Conservation (phyloP, 2,113 vertebrate species). For the human (Homo sapiens) region GRCh38 chr7:43498501-43499000, state of each 20-base stretch:
- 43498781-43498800: not conserved
- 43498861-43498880: not conserved
- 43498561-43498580: not conserved
- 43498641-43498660: no score
- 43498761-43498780: not conserved
- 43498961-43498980: not conserved
- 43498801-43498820: not conserved
- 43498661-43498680: not conserved
- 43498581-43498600: no score
- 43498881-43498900: not conserved
- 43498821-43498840: not conserved
- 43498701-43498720: not conserved
- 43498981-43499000: no score
- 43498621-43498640: not conserved
- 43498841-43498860: not conserved
- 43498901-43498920: not conserved
- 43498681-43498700: not conserved
- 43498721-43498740: not conserved
- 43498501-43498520: not conserved
- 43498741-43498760: not conserved
- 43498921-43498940: not conserved
- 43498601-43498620: no score
- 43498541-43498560: not conserved
- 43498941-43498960: not conserved
- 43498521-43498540: not conserved